phyloP scores from a whole-genome alignment of 2,888 invertebrate genomes.

The Macaria notata region DNA sequence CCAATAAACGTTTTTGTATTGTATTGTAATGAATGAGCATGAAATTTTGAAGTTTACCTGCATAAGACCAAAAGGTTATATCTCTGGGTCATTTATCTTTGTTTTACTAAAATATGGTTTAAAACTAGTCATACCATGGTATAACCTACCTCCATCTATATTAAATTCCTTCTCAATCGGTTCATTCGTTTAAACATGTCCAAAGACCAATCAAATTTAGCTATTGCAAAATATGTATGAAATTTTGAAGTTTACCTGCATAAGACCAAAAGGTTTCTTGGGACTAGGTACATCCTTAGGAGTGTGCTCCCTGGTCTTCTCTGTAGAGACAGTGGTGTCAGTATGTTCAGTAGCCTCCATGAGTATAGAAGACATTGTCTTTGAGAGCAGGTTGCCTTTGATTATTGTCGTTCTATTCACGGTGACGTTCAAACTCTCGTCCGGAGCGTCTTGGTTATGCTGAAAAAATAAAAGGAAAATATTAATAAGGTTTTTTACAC shows the following conservation, averaged over 20 bases:
- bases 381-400: conserved; percentile 63
- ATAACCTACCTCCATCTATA: no score
- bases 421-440: conserved; percentile 46
- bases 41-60: conserved; percentile 53
- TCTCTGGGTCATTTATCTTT: no score
- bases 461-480: conserved; percentile 39
- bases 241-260: conserved; percentile 56
- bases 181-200: no score
- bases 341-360: conserved; percentile 44
- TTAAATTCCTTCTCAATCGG: no score
- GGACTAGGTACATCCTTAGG: conserved; percentile 64
- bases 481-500: no score
- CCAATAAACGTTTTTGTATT: no score
- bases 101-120: no score
- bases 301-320: conserved; percentile 46
- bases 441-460: conserved; percentile 61
- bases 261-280: conserved; percentile 67
- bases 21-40: no score
- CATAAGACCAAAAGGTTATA: conserved; percentile 61
- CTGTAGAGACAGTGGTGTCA: conserved; percentile 33
- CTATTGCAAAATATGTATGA: no score
- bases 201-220: no score
- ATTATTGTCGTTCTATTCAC: conserved; percentile 61
- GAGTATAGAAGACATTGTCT: conserved; percentile 55
- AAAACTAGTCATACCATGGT: no score